These are phyloP conservation scores for Apostichopus parvimensis DNA, from an alignment of 35 echinoderm and acorn worm genomes.

Conservation along the genomic window DNA sequence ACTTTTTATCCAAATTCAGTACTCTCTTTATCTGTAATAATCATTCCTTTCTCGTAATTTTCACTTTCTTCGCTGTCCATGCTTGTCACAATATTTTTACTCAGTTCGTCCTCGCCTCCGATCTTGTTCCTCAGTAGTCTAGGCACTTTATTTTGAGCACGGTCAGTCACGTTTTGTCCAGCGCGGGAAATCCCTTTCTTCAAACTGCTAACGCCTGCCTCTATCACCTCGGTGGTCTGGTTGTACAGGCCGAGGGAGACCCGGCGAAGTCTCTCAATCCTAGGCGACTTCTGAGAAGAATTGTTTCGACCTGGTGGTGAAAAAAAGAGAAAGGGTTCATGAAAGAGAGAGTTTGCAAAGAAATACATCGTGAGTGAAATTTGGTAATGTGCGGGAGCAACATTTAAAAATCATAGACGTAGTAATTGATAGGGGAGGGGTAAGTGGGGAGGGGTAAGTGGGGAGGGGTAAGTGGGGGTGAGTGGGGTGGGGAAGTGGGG, in stretches of 20 bases:
- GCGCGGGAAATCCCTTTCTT: constrained; percentile 56
- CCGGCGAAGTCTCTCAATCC: constrained; percentile 33
- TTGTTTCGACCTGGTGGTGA: background rate
- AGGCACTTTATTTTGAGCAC: constrained; percentile 47
- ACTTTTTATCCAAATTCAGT: constrained; percentile 28
- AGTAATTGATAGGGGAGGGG: too few relatives aligned
- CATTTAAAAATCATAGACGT: too few relatives aligned
- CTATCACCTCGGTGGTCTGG: constrained; percentile 42
- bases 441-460: background rate
- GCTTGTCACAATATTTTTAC: constrained; percentile 38
- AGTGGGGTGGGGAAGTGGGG: too few relatives aligned
- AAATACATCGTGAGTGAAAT: too few relatives aligned
- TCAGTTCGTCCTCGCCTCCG: constrained; percentile 21
- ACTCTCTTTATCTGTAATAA: constrained; percentile 27
- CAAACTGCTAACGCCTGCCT: constrained; percentile 36
- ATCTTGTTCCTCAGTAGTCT: constrained; percentile 30
- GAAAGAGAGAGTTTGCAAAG: too few relatives aligned
- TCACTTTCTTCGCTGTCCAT: constrained; percentile 49
- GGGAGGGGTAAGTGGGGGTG: too few relatives aligned
- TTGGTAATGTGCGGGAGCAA: too few relatives aligned
- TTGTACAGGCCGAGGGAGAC: constrained; percentile 46
- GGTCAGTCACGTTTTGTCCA: constrained; percentile 46
- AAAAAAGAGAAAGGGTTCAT: background rate
- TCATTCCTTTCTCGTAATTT: constrained; percentile 20
- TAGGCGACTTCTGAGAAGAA: constrained; percentile 20